Evolutionary conservation across 2,888 invertebrate species (phyloP), one percentile per base, ranked within the genome.

Genomic region (Orthosia incerta): DNA sequence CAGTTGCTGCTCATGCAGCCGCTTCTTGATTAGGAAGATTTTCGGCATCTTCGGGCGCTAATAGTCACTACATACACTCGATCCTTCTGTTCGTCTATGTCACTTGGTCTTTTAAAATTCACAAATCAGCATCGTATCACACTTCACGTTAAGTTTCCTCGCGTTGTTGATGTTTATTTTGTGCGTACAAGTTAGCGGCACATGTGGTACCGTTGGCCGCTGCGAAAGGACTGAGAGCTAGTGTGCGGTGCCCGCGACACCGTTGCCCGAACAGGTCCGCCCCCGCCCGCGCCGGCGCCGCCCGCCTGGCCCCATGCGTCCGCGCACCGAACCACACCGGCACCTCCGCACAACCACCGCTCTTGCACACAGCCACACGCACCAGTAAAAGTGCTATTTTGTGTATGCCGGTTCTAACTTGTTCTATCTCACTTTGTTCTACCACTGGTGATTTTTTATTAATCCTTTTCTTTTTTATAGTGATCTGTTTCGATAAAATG

Each of bases 21-120:
- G 97, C 95, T 98, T 98, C 96, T 98, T 99, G 91, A 99, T 98
- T 90, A 98, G 96, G 96, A 98, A 99, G 95, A 99, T 99, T 97
- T 99, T 99, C 97, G 99, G 99, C 99, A 99, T 99, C 91, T 96
- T 96, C 89, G 84, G 83, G 90, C 86, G 88, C 90, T 92, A 90
- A 80, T 84, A 77, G 89, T 90, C 96, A 96, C 95, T 94, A 90
- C 96, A 96, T 94, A 90, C 96, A 96, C 96, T 94, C 87, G 91
- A 94, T 95, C 93, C 94, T 91, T 91, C 78, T 90, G 91, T 93
- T 91, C 90, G 91, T 94, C 87, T 92, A 86, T 93, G 87, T 93
- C 94, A 95, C 95, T 91, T 88, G 90, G 95, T 95, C 95, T 93
- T 87, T 93, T 88, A 93, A 87, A 90, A 92, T 91, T 91, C 94